Base-by-base conservation (phyloP, 2,113 vertebrate species). In the Mellivora capensis region DNA sequence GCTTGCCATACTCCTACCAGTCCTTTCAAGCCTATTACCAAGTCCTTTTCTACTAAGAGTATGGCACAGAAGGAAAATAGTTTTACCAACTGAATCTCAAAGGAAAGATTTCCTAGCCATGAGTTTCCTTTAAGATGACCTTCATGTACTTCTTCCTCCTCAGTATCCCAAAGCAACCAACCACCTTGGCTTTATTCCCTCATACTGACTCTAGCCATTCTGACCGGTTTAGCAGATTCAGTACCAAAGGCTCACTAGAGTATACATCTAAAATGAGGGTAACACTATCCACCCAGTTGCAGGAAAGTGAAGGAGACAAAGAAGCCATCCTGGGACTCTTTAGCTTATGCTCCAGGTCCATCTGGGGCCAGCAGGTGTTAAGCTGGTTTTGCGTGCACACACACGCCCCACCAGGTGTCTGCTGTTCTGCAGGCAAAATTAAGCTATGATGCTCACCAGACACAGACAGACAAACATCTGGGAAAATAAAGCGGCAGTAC, bases 211-310 rank as follows among this genome's bases (percentile, higher is more conserved):
- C 54, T 57, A 71, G 72, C 25, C 87, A 74, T 31, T 72, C 49
- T 6, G 23, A 59, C 29, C 13, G 44, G 7, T 39, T n/a, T 37
- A 74, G 69, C 21, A 69, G 57, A n/a, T 37, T 94, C n/a, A 21
- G 77, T 25, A 39, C 52, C 39, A 79, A 72, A 90, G 31, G 18
- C 54, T 80, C 49, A 3, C 12, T 72, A 42, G 37, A 42, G 69
- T 44, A 8, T 8, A 21, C 0, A 0, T 71, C 49, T 71, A 29
- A 62, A 84, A 8, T 0, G 31, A 59, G 49, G 64, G 1, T 29
- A 14, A 12, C 39, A n/a, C 0, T 0, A 57, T 15, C 42, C 71
- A 61, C 7, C 17, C 4, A 59, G 61, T 13, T 49, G 85, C 42
- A 25, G 27, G 39, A n/a, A 94, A 85, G 21, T 2, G 23, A 87